Evolutionary conservation across 2,113 vertebrate species (phyloP).

Genomic region (Scalopus aquaticus): DNA sequence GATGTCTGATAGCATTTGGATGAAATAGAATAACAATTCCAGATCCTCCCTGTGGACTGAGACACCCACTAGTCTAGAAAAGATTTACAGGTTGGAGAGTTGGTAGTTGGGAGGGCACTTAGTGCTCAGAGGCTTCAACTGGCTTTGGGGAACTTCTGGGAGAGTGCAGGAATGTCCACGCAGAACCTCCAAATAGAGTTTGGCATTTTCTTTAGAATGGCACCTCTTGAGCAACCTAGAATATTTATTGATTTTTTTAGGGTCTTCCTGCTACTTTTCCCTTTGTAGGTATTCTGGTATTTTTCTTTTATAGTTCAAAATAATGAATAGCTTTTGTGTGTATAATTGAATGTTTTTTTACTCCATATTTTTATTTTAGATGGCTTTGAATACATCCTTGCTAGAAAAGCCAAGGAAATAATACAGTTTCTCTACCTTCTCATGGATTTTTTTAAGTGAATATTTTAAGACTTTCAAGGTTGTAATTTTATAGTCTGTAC

Average conservation of each 20-base stretch:
- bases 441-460: background rate
- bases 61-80: background rate
- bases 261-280: background rate
- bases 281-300: background rate
- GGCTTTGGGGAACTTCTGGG: background rate
- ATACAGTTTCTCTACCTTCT: background rate
- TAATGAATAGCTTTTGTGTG: background rate
- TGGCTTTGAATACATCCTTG: background rate
- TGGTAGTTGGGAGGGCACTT: background rate
- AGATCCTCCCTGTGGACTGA: background rate
- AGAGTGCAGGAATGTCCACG: background rate
- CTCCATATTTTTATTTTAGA: constrained; percentile 23
- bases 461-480: background rate
- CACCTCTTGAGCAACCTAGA: background rate
- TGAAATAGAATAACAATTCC: background rate
- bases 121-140: background rate
- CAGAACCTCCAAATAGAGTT: background rate
- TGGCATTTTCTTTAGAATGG: background rate
- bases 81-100: background rate
- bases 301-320: background rate
- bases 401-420: background rate
- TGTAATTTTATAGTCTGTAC: background rate
- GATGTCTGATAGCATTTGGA: background rate
- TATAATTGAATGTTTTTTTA: background rate
- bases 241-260: background rate